Percentiles rank a stretch among this genome's conserved stretches.
Evolutionary conservation across 2,113 vertebrate species (phyloP).

Genomic region (Vombatus ursinus): DNA sequence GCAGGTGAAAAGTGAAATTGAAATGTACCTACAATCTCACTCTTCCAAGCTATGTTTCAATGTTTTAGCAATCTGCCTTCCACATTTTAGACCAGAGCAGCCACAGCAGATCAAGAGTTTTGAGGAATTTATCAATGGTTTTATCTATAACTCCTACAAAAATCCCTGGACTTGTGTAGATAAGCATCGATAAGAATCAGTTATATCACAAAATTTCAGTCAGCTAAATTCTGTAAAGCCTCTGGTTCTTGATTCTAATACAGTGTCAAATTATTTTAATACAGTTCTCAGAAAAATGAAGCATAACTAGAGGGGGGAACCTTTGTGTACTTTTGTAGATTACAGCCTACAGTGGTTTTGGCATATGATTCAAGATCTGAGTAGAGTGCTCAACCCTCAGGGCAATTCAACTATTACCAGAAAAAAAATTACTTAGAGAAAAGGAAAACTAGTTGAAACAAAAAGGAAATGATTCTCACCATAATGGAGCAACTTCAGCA

Average conservation of each 20-base stretch:
- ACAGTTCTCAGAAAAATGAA: neutral
- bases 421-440: constrained; percentile 38
- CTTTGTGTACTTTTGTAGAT: constrained; percentile 29
- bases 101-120: neutral
- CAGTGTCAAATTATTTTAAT: neutral
- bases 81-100: neutral
- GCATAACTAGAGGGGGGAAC: neutral
- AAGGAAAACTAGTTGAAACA: constrained; percentile 15
- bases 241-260: neutral
- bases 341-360: neutral
- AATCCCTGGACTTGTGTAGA: neutral
- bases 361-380: constrained; percentile 41
- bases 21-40: neutral
- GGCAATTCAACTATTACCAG: constrained; percentile 31
- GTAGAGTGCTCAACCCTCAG: constrained; percentile 3
- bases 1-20: neutral
- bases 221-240: neutral
- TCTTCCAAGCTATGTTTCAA: neutral
- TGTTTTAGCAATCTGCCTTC: neutral
- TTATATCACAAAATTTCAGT: neutral
- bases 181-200: neutral
- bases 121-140: neutral
- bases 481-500: constrained; percentile 15
- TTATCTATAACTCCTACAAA: neutral
- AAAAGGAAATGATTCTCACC: constrained; percentile 25